Evolutionary conservation across 92 coral and sea anemone species (phyloP), one percentile per base, ranked within the genome.

Genomic region (Phenganax subtilis): DNA sequence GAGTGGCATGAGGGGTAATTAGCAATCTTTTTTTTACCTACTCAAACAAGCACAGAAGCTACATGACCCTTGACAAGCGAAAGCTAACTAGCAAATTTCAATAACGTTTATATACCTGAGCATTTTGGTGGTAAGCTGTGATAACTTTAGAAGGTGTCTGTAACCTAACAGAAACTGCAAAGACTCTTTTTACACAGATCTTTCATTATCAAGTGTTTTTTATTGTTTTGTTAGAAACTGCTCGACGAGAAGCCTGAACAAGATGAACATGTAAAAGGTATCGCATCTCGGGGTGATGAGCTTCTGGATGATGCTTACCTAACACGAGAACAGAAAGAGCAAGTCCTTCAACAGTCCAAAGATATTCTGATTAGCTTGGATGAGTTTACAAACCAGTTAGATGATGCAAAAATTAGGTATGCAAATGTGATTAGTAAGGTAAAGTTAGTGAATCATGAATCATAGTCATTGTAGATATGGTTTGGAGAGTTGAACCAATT

Each of bases 241-340:
- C 44, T 62, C 14, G 65, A 57, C 9, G 82, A 78, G 28, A 61
- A 78, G 31, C 82, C 82, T 12, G 9, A 63, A 47, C 51, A 12
- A 11, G 68, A 78, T 0, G 82, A 60, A 3, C 82, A 72, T 12
- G 11, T 78, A 31, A 47, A 9, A 44, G 37, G 63, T 44, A 67
- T 51, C 15, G 52, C 52, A 10, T 64, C 44, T 20, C 67, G 65
- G n/a, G 59, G 82, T 3, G 63, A 62, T 51, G 54, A 52, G 12
- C 73, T 78, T 51, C 58, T 44, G 29, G 57, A 78, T 63, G 66
- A 53, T 30, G 72, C 47, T 30, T 78, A 78, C 28, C 28, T 78
- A 5, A 78, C 82, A 16, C 82, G 58, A 15, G 82, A 78, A 20
- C 82, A 78, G 51, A 66, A 66, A 66, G 72, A 66, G 31, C 72